Conservation (phyloP, 1,140 invertebrate genomes). For the Lordiphosa mommai region DNA sequence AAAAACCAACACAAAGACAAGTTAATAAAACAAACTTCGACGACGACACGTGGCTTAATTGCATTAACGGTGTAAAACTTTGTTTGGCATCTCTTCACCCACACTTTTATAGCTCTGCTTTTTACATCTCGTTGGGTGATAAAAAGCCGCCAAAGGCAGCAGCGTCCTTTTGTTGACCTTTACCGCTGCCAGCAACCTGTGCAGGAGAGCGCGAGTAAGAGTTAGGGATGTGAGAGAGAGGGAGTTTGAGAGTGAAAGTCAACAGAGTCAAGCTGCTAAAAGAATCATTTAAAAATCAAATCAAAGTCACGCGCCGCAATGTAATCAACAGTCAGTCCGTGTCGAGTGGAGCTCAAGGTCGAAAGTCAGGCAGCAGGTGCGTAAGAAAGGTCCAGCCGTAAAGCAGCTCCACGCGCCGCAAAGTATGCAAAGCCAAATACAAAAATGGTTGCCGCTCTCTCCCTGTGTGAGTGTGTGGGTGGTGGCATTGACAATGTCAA, state of each 20-base stretch:
- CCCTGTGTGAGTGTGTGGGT: constrained; percentile 8
- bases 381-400: constrained; percentile 58
- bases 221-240: background rate
- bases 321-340: constrained; percentile 53
- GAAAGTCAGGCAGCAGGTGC: constrained; percentile 53
- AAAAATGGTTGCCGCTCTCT: background rate
- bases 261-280: constrained; percentile 47
- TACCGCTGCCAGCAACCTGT: constrained; percentile 41
- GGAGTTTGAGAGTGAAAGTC: constrained; percentile 15
- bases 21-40: constrained; percentile 70
- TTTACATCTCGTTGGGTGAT: constrained; percentile 22
- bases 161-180: constrained; percentile 75
- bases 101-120: constrained; percentile 1
- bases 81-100: constrained; percentile 32
- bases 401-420: constrained; percentile 62
- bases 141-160: constrained; percentile 40
- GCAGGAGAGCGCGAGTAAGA: constrained; percentile 3
- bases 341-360: constrained; percentile 37
- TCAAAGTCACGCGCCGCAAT: constrained; percentile 75
- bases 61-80: constrained; percentile 53
- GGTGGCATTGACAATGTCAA: constrained; percentile 44
- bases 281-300: constrained; percentile 77
- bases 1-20: constrained; percentile 14
- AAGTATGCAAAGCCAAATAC: constrained; percentile 54
- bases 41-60: constrained; percentile 64